Conservation (phyloP, 2,888 invertebrate species). For the Kuschelorhynchus macadamiae region DNA sequence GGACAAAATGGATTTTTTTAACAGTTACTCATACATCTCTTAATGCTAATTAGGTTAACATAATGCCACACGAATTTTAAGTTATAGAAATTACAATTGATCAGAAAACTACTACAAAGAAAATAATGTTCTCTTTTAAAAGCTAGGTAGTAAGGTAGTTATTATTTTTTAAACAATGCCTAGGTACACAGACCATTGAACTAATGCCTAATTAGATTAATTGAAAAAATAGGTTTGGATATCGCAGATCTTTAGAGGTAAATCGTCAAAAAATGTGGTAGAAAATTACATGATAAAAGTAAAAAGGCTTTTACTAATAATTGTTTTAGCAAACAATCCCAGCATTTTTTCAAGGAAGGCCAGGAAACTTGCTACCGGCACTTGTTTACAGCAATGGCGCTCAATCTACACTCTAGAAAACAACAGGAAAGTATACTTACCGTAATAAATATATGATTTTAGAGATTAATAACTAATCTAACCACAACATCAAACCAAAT, state of each 20-base stretch:
- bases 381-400: conserved; percentile 55
- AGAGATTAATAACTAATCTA: conserved; percentile 55
- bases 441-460: conserved; percentile 53
- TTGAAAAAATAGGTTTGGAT: no score
- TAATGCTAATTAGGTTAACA: conserved; percentile 9
- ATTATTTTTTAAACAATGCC: no score
- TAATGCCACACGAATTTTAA: background rate
- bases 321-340: conserved; percentile 12
- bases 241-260: no score
- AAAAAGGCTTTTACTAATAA: background rate
- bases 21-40: conserved; percentile 33
- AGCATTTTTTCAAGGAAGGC: conserved; percentile 41
- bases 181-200: no score
- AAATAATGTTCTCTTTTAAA: no score
- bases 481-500: conserved; percentile 62
- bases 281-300: no score
- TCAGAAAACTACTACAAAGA: no score
- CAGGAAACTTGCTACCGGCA: conserved; percentile 53
- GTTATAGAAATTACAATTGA: no score
- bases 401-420: conserved; percentile 47
- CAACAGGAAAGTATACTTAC: conserved; percentile 53
- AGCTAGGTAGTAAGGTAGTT: no score
- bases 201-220: no score
- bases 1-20: conserved; percentile 30
- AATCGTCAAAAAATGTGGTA: no score